phyloP scores from a whole-genome alignment of 1,140 invertebrate genomes.

The Drosophila nikananu region DNA sequence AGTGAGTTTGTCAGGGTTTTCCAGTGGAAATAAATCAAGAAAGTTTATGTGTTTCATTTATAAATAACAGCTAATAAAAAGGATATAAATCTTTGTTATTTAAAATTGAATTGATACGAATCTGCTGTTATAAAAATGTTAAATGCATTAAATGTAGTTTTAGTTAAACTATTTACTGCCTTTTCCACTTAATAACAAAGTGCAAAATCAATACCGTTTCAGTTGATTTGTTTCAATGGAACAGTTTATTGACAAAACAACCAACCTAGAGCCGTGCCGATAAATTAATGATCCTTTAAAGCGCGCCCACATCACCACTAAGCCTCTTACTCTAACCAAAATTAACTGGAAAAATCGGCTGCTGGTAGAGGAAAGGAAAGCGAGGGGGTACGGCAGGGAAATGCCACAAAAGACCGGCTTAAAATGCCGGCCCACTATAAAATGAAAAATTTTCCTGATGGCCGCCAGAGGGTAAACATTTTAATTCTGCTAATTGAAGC shows the following conservation, averaged over 20 bases:
- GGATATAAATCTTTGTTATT: too few species aligned
- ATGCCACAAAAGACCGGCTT: slow-evolving; percentile 39
- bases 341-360: slow-evolving; percentile 43
- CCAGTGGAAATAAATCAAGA: not conserved
- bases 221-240: not conserved
- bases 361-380: not conserved
- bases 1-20: not conserved
- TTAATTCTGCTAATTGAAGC: slow-evolving; percentile 57
- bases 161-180: not conserved
- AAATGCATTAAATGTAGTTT: not conserved
- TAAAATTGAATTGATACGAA: too few species aligned
- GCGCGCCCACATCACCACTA: slow-evolving; percentile 35
- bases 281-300: slow-evolving; percentile 36
- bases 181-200: not conserved
- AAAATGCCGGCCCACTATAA: slow-evolving; percentile 18
- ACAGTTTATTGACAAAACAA: slow-evolving; percentile 18
- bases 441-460: slow-evolving; percentile 23
- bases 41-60: not conserved
- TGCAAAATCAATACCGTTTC: slow-evolving; percentile 8
- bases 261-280: not conserved
- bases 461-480: slow-evolving; percentile 26
- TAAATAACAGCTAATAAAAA: not conserved
- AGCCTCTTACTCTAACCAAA: slow-evolving; percentile 51
- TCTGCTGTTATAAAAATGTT: too few species aligned
- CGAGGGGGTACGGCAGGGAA: not conserved